Percentiles rank a stretch among this genome's conserved stretches.
Evolutionary conservation across 2,797 vertebrate genomes (phyloP).

Genomic region (Jordanella pulchra): DNA sequence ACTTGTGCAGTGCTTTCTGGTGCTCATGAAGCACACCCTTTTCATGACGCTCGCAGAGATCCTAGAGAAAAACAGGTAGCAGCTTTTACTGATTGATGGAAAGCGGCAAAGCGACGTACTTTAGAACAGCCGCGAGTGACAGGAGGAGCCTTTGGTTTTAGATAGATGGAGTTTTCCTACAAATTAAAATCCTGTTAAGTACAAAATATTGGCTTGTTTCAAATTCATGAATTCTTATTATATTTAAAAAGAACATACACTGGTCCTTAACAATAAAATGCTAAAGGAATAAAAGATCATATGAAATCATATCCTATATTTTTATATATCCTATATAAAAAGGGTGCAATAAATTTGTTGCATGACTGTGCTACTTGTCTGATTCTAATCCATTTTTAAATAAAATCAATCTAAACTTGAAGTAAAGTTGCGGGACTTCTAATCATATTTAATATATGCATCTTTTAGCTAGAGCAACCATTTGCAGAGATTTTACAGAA

Average conservation of each 20-base stretch:
- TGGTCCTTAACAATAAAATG: neutral
- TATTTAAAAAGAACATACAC: neutral
- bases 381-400: neutral
- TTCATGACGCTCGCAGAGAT: constrained; percentile 96
- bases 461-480: neutral
- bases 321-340: neutral
- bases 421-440: neutral
- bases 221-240: neutral
- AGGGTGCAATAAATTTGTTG: neutral
- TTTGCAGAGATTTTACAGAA: neutral
- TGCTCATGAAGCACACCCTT: constrained; percentile 94
- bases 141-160: neutral
- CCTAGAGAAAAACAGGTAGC: constrained; percentile 70
- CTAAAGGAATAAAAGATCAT: neutral
- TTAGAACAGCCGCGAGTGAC: neutral
- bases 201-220: neutral
- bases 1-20: constrained; percentile 93
- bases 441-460: neutral
- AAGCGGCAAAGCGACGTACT: neutral
- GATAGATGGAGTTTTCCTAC: neutral
- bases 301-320: neutral
- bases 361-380: neutral
- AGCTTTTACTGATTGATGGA: constrained; percentile 3
- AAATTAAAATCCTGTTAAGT: neutral
- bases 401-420: neutral